phyloP scores from a whole-genome alignment of 2,113 vertebrate genomes.

The Trogon surrucura region DNA sequence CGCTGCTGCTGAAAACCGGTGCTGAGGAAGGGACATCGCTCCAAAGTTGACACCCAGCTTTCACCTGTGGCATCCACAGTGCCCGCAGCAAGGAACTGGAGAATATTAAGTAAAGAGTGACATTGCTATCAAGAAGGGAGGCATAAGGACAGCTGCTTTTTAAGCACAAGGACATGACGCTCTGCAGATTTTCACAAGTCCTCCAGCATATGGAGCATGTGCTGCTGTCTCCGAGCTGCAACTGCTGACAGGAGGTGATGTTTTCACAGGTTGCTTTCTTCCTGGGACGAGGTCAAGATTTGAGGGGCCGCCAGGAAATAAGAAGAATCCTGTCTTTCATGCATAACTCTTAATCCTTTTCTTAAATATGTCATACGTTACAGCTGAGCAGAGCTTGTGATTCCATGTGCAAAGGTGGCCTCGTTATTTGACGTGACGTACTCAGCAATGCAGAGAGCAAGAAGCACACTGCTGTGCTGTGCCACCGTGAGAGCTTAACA shows the following conservation, averaged over 20 bases:
- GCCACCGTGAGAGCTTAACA: not conserved
- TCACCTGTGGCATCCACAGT: not conserved
- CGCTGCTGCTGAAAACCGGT: not conserved
- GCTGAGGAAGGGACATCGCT: not conserved
- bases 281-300: not conserved
- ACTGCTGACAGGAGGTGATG: not conserved
- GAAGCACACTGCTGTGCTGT: not conserved
- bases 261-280: conserved; percentile 24
- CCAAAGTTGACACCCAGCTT: not conserved
- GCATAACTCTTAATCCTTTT: not conserved
- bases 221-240: not conserved
- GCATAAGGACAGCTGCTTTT: not conserved
- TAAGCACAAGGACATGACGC: not conserved
- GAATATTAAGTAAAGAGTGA: not conserved
- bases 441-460: not conserved
- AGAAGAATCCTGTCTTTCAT: not conserved
- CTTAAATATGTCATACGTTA: not conserved
- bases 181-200: not conserved
- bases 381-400: not conserved
- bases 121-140: not conserved
- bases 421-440: not conserved
- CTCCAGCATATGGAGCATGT: not conserved
- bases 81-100: not conserved
- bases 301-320: not conserved
- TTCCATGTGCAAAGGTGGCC: not conserved